phyloP scores from a whole-genome alignment of 2,888 invertebrate species.

The Alloscopus bannaensis region DNA sequence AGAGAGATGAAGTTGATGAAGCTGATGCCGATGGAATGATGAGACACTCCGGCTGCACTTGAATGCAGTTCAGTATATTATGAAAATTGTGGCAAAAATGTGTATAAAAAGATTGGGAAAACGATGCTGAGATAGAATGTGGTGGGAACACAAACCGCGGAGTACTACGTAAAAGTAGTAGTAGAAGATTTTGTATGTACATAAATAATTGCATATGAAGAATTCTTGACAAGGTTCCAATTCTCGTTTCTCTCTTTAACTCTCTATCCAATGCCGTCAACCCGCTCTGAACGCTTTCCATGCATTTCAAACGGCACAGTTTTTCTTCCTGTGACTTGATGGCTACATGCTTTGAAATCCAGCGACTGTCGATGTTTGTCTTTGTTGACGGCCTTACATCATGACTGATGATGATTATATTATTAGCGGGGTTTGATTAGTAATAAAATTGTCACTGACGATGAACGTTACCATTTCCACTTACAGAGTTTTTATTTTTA shows the following conservation, averaged over 20 bases:
- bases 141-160: slow-evolving; percentile 49
- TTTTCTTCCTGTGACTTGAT: not conserved
- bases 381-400: slow-evolving; percentile 48
- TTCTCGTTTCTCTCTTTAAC: slow-evolving; percentile 54
- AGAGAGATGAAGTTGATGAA: slow-evolving; percentile 37
- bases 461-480: no score
- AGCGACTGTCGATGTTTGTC: slow-evolving; percentile 62
- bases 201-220: no score
- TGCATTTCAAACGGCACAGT: no score
- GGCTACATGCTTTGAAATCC: slow-evolving; percentile 37
- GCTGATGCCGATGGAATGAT: slow-evolving; percentile 41
- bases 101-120: no score
- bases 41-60: slow-evolving; percentile 62
- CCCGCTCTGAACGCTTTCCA: no score
- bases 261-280: not conserved
- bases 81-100: slow-evolving; percentile 11
- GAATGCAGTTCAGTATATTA: slow-evolving; percentile 4
- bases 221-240: slow-evolving; percentile 66
- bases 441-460: slow-evolving; percentile 57
- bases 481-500: no score
- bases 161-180: no score
- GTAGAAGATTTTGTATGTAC: no score
- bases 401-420: slow-evolving; percentile 62
- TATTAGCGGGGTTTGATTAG: slow-evolving; percentile 35
- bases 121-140: no score